These are phyloP conservation scores for Drosophila birchii DNA, from an alignment of 2,888 invertebrate species.

Conservation along the genomic window DNA sequence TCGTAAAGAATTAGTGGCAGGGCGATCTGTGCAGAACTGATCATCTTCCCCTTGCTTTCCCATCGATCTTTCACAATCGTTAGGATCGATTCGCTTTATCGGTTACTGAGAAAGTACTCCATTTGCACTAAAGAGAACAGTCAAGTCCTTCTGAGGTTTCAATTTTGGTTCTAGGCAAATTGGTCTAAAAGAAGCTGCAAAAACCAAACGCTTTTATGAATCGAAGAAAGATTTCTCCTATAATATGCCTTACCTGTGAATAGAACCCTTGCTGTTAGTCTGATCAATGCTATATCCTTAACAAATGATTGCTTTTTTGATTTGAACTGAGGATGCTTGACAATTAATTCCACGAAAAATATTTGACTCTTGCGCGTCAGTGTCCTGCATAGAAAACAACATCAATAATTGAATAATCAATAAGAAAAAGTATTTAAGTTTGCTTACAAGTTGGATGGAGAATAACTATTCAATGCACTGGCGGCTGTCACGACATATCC, in stretches of 20 bases:
- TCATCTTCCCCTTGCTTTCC: background rate
- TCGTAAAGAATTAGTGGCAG: background rate
- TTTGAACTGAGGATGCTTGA: background rate
- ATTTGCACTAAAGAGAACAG: background rate
- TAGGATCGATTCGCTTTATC: background rate
- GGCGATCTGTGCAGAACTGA: background rate
- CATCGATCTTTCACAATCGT: background rate
- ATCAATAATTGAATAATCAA: background rate
- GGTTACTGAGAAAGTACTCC: background rate
- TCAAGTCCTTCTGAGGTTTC: background rate
- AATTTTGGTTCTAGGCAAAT: background rate
- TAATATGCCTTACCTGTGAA: background rate
- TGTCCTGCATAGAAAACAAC: background rate
- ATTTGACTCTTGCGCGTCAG: background rate
- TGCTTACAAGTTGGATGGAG: background rate
- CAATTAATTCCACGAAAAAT: background rate
- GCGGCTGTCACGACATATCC: slow-evolving; percentile 5
- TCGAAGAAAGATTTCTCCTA: background rate
- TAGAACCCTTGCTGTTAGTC: background rate
- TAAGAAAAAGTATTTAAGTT: background rate
- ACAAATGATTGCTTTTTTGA: background rate
- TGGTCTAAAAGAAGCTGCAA: background rate
- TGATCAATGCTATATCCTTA: slow-evolving; percentile 6
- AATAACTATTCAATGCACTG: background rate
- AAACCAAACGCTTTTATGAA: background rate